These are phyloP conservation scores for Podocnemis expansa DNA, from an alignment of 2,113 vertebrate species.

Conservation along the genomic window DNA sequence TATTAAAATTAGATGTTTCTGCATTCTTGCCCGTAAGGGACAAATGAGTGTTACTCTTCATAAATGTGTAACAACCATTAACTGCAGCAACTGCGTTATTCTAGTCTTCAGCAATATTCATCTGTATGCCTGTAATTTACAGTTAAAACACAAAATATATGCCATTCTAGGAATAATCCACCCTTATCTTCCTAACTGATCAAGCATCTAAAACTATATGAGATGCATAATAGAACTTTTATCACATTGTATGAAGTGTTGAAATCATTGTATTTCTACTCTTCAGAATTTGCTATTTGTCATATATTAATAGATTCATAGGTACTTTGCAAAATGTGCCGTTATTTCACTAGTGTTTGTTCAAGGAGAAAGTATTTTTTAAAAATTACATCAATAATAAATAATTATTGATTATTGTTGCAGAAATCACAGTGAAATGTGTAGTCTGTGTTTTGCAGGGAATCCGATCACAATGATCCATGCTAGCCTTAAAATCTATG, in stretches of 20 bases:
- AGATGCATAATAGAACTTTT: background rate
- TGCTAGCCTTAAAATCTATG: background rate
- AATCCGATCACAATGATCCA: background rate
- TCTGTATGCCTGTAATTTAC: slow-evolving; percentile 10
- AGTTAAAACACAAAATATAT: background rate
- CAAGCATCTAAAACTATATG: background rate
- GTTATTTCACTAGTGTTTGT: background rate
- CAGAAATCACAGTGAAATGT: background rate
- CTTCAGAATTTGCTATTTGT: background rate
- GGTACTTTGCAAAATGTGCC: background rate
- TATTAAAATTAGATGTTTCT: slow-evolving; percentile 5
- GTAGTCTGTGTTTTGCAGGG: background rate
- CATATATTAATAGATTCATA: background rate
- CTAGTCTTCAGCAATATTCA: background rate
- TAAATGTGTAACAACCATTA: background rate
- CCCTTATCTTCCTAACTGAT: background rate
- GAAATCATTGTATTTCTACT: background rate
- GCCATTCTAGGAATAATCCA: background rate
- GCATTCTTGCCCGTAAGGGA: background rate
- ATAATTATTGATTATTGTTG: background rate
- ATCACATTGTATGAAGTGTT: background rate
- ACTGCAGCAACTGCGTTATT: background rate
- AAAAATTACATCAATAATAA: background rate
- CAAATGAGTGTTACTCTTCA: background rate
- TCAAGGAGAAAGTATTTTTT: background rate